Evolutionary conservation across 2,113 vertebrate genomes (phyloP).

Genomic region (Phodopus roborovskii): DNA sequence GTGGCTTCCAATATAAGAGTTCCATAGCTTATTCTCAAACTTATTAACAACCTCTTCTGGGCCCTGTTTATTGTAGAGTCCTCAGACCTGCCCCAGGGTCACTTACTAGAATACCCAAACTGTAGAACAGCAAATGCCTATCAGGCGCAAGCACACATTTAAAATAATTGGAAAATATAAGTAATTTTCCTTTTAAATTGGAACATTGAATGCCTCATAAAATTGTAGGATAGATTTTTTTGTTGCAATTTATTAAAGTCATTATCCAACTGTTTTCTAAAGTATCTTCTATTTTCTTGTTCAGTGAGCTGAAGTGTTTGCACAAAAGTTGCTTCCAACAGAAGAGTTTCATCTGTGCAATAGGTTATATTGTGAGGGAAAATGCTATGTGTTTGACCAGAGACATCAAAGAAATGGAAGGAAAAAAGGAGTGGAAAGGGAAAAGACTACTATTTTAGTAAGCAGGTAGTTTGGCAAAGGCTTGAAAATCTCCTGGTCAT

Average conservation of each 20-base stretch:
- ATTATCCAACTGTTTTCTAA: conserved; percentile 14
- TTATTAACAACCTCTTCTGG: background rate
- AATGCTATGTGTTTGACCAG: background rate
- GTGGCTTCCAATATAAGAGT: too few species aligned
- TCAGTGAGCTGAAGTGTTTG: background rate
- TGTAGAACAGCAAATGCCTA: background rate
- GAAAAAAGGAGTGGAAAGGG: too few species aligned
- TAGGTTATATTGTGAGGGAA: background rate
- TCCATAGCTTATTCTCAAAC: background rate
- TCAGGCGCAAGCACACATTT: background rate
- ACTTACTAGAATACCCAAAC: background rate
- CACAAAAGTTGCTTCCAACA: background rate
- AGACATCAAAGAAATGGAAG: background rate
- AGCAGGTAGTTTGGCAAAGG: background rate
- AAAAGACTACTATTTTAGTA: background rate
- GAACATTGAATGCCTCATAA: background rate
- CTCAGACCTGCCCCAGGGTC: background rate
- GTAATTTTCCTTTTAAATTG: background rate
- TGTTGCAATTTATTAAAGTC: background rate
- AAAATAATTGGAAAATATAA: background rate
- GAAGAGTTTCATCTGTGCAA: background rate
- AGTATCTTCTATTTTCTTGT: conserved; percentile 16
- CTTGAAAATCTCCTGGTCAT: too few species aligned
- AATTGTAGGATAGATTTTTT: background rate
- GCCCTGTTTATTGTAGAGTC: background rate